Conservation (phyloP, 2,797 vertebrate species). For the Glossophaga mutica region DNA sequence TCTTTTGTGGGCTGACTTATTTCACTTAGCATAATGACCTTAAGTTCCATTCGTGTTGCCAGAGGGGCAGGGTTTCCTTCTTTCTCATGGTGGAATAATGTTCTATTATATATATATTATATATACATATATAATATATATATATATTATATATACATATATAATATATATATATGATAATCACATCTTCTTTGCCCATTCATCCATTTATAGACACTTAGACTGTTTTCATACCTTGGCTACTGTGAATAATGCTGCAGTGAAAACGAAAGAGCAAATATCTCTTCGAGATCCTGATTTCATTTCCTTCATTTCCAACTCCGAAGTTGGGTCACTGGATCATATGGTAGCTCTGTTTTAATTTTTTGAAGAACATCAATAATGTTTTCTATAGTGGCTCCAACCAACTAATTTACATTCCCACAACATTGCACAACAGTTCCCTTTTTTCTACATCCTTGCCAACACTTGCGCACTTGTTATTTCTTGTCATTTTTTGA, state of each 20-base stretch:
- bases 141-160: neutral
- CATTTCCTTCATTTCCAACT: neutral
- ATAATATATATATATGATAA: neutral
- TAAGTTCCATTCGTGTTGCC: neutral
- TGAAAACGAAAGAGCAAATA: neutral
- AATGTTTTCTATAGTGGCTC: neutral
- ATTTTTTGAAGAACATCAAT: no score
- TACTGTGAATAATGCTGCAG: neutral
- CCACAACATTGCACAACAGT: neutral
- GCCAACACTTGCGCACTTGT: neutral
- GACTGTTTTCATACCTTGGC: neutral
- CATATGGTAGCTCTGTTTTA: neutral
- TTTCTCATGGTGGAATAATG: neutral
- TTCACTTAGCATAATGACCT: neutral
- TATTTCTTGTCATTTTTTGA: neutral
- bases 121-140: neutral
- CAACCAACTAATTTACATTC: neutral
- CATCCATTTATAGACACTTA: neutral
- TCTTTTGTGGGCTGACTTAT: neutral
- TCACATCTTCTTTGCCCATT: neutral
- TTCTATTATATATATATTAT: neutral
- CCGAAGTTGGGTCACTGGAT: neutral
- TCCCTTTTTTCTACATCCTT: neutral
- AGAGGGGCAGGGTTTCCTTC: neutral
- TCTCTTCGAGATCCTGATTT: neutral